Evolutionary conservation across 2,888 invertebrate genomes (phyloP).

Genomic region (Adela reaumurella): DNA sequence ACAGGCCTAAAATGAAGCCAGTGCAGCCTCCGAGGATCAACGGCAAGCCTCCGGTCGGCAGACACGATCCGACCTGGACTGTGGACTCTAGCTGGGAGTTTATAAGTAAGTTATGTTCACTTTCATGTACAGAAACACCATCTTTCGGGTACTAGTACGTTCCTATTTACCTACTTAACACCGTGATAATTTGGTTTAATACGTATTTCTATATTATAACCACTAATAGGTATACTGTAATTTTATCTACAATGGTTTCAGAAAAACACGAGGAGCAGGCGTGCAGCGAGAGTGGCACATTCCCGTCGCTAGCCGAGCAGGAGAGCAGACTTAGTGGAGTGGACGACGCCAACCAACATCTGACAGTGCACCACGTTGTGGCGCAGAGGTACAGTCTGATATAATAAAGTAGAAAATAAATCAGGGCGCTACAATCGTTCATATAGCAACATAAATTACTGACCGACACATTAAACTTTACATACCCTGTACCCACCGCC

Average conservation of each 20-base stretch:
- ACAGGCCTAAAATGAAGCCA: conserved; percentile 63
- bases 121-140: too few relatives aligned
- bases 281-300: conserved; percentile 43
- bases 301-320: conserved; percentile 52
- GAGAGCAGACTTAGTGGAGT: conserved; percentile 43
- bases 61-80: conserved; percentile 67
- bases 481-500: too few relatives aligned
- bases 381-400: conserved; percentile 71
- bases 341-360: conserved; percentile 57
- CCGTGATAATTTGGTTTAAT: neutral
- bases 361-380: conserved; percentile 76
- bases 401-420: too few relatives aligned
- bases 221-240: neutral
- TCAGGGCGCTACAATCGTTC: too few relatives aligned
- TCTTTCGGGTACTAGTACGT: too few relatives aligned
- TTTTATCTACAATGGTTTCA: conserved; percentile 15
- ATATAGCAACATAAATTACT: too few relatives aligned
- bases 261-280: conserved; percentile 39
- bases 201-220: neutral
- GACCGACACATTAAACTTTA: neutral
- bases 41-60: conserved; percentile 42
- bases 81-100: conserved; percentile 91
- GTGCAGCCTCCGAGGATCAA: conserved; percentile 66
- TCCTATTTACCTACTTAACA: too few relatives aligned
- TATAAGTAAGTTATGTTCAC: conserved; percentile 75